Conservation (phyloP, 1,140 invertebrate genomes). For the Drosophila baimaii region DNA sequence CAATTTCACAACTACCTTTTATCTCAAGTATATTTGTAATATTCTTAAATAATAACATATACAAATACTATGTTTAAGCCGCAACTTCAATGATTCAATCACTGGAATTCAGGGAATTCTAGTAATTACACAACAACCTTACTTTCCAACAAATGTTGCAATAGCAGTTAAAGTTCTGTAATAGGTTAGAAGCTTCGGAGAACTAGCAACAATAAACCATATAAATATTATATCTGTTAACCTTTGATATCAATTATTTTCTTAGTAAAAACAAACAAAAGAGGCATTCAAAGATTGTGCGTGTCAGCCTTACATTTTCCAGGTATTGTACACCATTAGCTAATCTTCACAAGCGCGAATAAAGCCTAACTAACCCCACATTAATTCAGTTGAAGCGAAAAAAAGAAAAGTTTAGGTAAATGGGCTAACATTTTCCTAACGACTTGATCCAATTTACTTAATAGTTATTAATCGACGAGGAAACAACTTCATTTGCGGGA, state of each 20-base stretch:
- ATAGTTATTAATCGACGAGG: constrained; percentile 64
- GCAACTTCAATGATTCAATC: constrained; percentile 1
- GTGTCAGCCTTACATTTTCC: constrained; percentile 8
- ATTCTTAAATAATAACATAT: no score
- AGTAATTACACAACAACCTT: background rate
- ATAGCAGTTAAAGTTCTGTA: background rate
- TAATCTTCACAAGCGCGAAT: background rate
- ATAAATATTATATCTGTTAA: background rate
- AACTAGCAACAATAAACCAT: background rate
- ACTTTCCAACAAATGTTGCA: background rate
- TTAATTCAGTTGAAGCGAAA: background rate
- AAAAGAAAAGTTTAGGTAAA: constrained; percentile 16
- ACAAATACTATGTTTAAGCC: background rate
- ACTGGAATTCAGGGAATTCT: background rate
- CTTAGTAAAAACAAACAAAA: no score
- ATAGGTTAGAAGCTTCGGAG: background rate
- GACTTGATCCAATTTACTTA: constrained; percentile 45
- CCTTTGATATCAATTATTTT: constrained; percentile 6
- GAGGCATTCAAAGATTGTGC: background rate
- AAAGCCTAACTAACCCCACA: constrained; percentile 5
- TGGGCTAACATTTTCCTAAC: constrained; percentile 15
- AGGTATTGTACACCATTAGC: background rate
- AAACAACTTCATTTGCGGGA: constrained; percentile 48
- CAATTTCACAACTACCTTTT: background rate
- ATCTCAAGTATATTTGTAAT: background rate